Evolutionary conservation across 2,797 vertebrate genomes (phyloP).

Genomic region (Argyrosomus regius): DNA sequence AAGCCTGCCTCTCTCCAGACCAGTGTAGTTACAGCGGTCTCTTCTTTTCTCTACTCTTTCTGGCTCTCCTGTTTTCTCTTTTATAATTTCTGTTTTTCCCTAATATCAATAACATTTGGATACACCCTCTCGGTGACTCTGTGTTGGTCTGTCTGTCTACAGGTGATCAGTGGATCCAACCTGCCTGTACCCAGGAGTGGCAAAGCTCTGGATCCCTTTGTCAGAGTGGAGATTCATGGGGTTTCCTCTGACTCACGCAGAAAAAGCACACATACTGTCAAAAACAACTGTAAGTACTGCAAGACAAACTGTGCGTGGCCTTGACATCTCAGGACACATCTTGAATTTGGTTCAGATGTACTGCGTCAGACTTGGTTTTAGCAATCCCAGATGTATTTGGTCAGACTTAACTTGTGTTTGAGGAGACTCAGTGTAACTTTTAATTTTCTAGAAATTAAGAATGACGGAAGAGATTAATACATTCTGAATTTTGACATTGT

Average conservation of each 20-base stretch:
- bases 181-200: slow-evolving; percentile 65
- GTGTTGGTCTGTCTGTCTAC: slow-evolving; percentile 21
- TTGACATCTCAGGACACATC: background rate
- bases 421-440: background rate
- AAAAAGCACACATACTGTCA: slow-evolving; percentile 84
- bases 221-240: slow-evolving; percentile 89
- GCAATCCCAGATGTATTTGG: slow-evolving; percentile 1
- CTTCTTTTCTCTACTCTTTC: slow-evolving; percentile 1
- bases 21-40: slow-evolving; percentile 55
- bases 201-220: slow-evolving; percentile 79
- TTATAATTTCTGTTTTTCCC: slow-evolving; percentile 3
- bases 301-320: background rate
- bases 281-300: slow-evolving; percentile 86
- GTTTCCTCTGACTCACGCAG: slow-evolving; percentile 81
- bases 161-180: slow-evolving; percentile 90
- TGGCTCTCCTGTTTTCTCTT: slow-evolving; percentile 15
- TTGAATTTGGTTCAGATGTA: slow-evolving; percentile 6
- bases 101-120: background rate
- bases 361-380: slow-evolving; percentile 17
- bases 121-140: background rate
- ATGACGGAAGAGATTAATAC: background rate
- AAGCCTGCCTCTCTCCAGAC: slow-evolving; percentile 58
- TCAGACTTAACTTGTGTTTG: background rate
- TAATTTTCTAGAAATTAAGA: slow-evolving; percentile 1
- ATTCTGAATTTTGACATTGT: background rate